phyloP scores from a whole-genome alignment of 2,113 vertebrate genomes.

The Onychostoma macrolepis region DNA sequence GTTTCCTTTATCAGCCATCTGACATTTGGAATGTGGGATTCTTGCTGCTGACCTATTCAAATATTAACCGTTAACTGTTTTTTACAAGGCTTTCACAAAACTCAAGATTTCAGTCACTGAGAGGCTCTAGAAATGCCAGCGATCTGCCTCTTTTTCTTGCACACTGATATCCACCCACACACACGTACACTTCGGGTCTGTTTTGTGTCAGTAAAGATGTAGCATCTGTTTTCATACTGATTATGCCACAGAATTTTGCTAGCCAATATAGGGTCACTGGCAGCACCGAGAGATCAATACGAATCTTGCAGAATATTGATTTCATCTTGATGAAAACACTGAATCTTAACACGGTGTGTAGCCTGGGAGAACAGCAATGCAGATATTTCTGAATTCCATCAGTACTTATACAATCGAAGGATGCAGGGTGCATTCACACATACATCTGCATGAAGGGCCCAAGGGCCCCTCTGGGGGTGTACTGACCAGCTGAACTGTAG shows the following conservation, averaged over 20 bases:
- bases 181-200: slow-evolving; percentile 23
- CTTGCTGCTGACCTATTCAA: slow-evolving; percentile 15
- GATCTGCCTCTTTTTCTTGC: too few relatives aligned
- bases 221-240: slow-evolving; percentile 24
- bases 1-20: slow-evolving; percentile 31
- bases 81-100: slow-evolving; percentile 11
- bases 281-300: slow-evolving; percentile 59
- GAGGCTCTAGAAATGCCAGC: background rate
- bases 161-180: slow-evolving; percentile 32
- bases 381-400: slow-evolving; percentile 14
- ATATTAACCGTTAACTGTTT: background rate
- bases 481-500: background rate
- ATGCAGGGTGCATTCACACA: background rate
- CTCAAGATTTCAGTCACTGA: background rate
- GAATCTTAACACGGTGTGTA: slow-evolving; percentile 38
- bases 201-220: background rate
- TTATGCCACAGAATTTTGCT: slow-evolving; percentile 17
- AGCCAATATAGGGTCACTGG: slow-evolving; percentile 43
- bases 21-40: slow-evolving; percentile 40
- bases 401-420: background rate
- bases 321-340: slow-evolving; percentile 61
- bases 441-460: background rate
- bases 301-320: slow-evolving; percentile 60
- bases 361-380: background rate
- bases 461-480: background rate